These are phyloP conservation scores for Leptatherina wallacei DNA, from an alignment of 2,797 vertebrate species.

Conservation along the genomic window DNA sequence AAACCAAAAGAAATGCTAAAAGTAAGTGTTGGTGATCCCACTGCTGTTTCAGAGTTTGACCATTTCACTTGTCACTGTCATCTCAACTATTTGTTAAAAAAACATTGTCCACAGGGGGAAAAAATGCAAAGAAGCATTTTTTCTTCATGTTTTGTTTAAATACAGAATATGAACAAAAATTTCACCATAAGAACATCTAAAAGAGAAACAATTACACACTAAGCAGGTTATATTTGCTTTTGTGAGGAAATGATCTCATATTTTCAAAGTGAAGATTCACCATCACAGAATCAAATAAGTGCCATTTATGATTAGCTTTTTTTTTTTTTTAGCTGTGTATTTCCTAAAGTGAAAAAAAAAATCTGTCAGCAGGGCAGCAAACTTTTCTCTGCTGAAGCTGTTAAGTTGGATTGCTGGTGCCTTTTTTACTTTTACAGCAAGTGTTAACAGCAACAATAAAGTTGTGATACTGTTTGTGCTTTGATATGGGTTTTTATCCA, in stretches of 20 bases:
- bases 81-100: too few relatives aligned
- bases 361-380: constrained; percentile 13
- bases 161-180: neutral
- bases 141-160: too few relatives aligned
- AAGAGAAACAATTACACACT: neutral
- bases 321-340: neutral
- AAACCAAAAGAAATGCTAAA: too few relatives aligned
- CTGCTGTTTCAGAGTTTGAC: too few relatives aligned
- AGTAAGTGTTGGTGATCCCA: too few relatives aligned
- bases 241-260: neutral
- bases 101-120: too few relatives aligned
- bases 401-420: neutral
- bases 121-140: too few relatives aligned
- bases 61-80: too few relatives aligned
- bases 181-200: neutral
- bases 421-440: constrained; percentile 1
- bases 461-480: neutral
- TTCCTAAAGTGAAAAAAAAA: constrained; percentile 8
- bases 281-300: neutral
- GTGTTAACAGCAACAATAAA: neutral
- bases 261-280: neutral
- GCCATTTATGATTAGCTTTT: neutral
- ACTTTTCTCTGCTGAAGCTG: neutral
- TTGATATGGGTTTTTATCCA: constrained; percentile 6
- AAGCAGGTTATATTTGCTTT: neutral